Conservation (phyloP, 2,113 vertebrate genomes). For the Scytalopus superciliaris region DNA sequence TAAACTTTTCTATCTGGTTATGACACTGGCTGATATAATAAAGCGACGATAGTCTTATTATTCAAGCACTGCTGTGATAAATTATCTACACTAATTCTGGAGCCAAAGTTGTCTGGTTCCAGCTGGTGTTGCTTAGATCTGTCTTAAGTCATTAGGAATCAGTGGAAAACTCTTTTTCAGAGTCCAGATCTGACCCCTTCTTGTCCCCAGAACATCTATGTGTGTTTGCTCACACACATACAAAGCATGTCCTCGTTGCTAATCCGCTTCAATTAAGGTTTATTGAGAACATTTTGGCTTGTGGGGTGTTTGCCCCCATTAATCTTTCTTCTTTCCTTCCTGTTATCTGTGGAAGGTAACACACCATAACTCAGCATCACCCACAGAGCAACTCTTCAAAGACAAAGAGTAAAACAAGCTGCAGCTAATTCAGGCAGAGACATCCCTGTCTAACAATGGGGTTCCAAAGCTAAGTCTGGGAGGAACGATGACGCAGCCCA, state of each 20-base stretch:
- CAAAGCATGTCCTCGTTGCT: slow-evolving; percentile 19
- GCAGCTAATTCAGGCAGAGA: background rate
- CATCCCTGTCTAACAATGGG: background rate
- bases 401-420: background rate
- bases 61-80: slow-evolving; percentile 71
- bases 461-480: background rate
- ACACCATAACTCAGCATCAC: background rate
- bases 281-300: background rate
- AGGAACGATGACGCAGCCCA: background rate
- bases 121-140: slow-evolving; percentile 77
- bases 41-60: slow-evolving; percentile 59
- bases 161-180: slow-evolving; percentile 67
- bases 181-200: slow-evolving; percentile 56
- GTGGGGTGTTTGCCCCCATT: background rate
- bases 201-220: slow-evolving; percentile 38
- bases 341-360: background rate
- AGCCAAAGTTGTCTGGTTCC: slow-evolving; percentile 74
- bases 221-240: background rate
- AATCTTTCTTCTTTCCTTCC: background rate
- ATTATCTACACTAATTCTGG: slow-evolving; percentile 76
- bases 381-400: background rate
- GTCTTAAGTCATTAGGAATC: slow-evolving; percentile 75
- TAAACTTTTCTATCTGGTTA: slow-evolving; percentile 73
- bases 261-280: slow-evolving; percentile 46
- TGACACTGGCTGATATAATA: slow-evolving; percentile 63